These are phyloP conservation scores for Xiphophorus birchmanni DNA, from an alignment of 2,797 vertebrate species.

Conservation along the genomic window DNA sequence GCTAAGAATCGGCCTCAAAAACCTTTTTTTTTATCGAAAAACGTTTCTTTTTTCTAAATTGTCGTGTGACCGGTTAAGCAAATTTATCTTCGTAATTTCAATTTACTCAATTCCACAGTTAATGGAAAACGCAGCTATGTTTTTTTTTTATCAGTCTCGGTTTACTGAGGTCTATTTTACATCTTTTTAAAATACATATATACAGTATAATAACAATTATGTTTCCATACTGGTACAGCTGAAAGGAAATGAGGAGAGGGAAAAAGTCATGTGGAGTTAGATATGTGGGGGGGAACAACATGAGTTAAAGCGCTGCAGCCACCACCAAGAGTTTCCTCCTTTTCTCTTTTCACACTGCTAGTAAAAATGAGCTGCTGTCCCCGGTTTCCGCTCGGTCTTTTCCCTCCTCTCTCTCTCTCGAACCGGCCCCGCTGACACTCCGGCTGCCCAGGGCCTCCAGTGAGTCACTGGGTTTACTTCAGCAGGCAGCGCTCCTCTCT, in stretches of 20 bases:
- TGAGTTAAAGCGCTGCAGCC: constrained; percentile 6
- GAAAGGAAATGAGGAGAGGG: constrained; percentile 10
- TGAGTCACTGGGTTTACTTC: constrained; percentile 65
- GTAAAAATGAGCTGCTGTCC: constrained; percentile 19
- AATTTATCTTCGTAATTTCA: no score
- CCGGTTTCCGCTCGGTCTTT: neutral
- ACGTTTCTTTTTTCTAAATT: no score
- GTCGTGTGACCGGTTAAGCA: no score
- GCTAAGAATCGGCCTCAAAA: no score
- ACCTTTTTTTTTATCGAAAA: no score
- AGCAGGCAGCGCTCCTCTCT: constrained; percentile 29
- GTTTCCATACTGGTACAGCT: constrained; percentile 15
- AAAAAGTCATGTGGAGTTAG: constrained; percentile 18
- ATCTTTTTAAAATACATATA: neutral
- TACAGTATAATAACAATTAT: neutral
- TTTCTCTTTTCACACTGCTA: constrained; percentile 40
- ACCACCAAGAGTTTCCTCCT: constrained; percentile 49
- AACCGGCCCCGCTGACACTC: constrained; percentile 23
- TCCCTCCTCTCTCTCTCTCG: constrained; percentile 7
- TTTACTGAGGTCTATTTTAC: neutral
- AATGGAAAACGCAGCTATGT: no score
- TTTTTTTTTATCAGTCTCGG: neutral
- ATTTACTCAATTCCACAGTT: no score
- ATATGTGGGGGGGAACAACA: neutral
- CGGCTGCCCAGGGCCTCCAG: constrained; percentile 39